Evolutionary conservation across 2,113 vertebrate species (phyloP).

Genomic region (Mus spicilegus): DNA sequence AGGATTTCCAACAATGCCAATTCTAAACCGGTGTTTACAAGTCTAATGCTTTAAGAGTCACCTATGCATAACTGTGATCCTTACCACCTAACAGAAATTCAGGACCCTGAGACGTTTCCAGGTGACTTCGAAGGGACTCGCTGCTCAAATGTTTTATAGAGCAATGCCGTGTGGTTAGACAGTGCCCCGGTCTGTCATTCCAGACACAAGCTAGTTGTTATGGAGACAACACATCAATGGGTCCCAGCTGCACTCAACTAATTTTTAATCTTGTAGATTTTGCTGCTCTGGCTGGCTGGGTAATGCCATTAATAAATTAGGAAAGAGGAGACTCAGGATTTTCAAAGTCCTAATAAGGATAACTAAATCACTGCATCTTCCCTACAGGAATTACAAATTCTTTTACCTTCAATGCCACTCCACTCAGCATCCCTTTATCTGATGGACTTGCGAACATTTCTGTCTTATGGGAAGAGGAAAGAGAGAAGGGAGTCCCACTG

Average conservation of each 20-base stretch:
- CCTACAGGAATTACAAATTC: neutral
- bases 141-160: neutral
- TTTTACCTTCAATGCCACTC: slow-evolving; percentile 16
- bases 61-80: neutral
- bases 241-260: neutral
- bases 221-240: neutral
- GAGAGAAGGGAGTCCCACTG: rapidly evolving
- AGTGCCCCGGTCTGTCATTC: neutral
- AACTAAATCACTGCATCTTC: slow-evolving; percentile 15
- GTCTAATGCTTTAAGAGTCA: neutral
- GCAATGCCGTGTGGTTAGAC: neutral
- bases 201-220: neutral
- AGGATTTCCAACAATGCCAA: neutral
- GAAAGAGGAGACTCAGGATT: slow-evolving; percentile 38
- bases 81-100: neutral
- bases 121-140: slow-evolving; percentile 27
- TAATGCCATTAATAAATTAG: slow-evolving; percentile 36
- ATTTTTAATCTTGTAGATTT: slow-evolving; percentile 42
- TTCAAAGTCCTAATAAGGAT: slow-evolving; percentile 18
- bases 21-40: slow-evolving; percentile 6
- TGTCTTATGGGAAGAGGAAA: slow-evolving; percentile 26
- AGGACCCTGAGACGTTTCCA: neutral
- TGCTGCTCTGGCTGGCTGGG: slow-evolving; percentile 34
- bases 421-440: neutral
- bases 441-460: neutral